Conservation (phyloP, 2,797 vertebrate genomes). For the Paguma larvata region DNA sequence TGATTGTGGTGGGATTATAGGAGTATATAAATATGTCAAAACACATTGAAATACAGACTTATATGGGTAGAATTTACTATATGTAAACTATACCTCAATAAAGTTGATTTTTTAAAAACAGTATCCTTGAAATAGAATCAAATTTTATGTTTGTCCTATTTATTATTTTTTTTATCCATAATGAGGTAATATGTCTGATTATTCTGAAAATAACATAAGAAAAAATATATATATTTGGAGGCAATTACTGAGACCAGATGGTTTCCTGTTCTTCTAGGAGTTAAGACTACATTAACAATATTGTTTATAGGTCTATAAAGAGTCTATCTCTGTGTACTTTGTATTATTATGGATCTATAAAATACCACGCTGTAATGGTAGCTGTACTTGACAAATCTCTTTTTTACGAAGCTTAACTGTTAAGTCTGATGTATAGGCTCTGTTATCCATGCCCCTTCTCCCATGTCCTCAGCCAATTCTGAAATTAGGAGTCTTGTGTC, state of each 20-base stretch:
- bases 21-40: neutral
- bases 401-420: neutral
- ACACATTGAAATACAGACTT: neutral
- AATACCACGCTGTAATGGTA: constrained; percentile 14
- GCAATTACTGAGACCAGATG: constrained; percentile 55
- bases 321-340: constrained; percentile 45
- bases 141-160: constrained; percentile 49
- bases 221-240: constrained; percentile 14
- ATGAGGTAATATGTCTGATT: constrained; percentile 45
- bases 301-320: constrained; percentile 40
- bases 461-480: neutral
- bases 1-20: neutral
- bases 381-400: neutral
- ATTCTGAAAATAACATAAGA: constrained; percentile 45
- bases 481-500: constrained; percentile 1
- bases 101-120: constrained; percentile 35
- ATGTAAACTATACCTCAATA: neutral
- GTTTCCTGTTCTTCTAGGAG: constrained; percentile 43
- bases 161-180: constrained; percentile 17
- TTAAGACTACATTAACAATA: constrained; percentile 47
- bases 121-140: constrained; percentile 39
- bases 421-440: neutral
- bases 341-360: constrained; percentile 32
- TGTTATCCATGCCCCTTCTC: neutral
- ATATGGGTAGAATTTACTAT: neutral